phyloP scores from a whole-genome alignment of 92 coral and sea anemone genomes.

The Paragorgia papillata region DNA sequence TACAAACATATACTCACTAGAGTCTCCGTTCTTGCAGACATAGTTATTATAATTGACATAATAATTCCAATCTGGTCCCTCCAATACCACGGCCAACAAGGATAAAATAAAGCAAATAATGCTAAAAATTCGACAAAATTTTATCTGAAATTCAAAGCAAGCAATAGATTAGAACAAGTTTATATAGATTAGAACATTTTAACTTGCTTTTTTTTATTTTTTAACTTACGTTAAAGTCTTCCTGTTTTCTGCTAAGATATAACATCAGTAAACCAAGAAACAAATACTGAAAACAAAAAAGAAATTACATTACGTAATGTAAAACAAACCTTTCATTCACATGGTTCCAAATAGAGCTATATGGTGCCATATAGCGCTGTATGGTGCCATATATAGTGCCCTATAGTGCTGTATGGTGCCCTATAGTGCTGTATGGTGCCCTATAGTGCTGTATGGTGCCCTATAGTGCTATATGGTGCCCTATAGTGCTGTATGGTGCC shows the following conservation, averaged over 20 bases:
- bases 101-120: slow-evolving; percentile 10
- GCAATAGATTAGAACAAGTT: neutral
- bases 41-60: slow-evolving; percentile 19
- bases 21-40: slow-evolving; percentile 23
- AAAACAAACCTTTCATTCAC: no score
- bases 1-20: neutral
- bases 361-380: no score
- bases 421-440: no score
- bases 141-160: neutral
- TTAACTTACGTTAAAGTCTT: neutral
- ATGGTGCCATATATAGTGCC: no score
- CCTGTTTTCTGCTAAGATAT: slow-evolving; percentile 8
- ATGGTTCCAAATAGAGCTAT: no score
- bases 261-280: slow-evolving; percentile 12
- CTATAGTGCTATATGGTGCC: no score
- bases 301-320: neutral
- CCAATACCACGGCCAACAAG: slow-evolving; percentile 23
- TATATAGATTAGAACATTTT: no score
- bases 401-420: no score
- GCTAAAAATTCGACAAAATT: slow-evolving; percentile 1
- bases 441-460: no score
- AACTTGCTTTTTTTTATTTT: no score
- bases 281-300: slow-evolving; percentile 3
- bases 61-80: slow-evolving; percentile 30
- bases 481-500: no score